Evolutionary conservation across 2,113 vertebrate genomes (phyloP).

Genomic region (Litocranius walleri): DNA sequence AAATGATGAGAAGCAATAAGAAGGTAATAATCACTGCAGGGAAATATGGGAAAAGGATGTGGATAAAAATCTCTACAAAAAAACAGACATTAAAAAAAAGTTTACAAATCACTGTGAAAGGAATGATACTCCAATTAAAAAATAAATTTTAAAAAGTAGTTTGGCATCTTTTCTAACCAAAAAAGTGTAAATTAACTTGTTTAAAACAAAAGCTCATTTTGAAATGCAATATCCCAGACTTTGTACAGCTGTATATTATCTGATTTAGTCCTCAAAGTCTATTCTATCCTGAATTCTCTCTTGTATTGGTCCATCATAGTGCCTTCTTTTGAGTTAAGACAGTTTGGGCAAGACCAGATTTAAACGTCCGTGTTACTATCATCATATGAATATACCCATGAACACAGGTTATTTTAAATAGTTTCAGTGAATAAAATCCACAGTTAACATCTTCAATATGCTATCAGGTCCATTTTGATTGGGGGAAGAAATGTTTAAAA

Average conservation of each 20-base stretch:
- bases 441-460: background rate
- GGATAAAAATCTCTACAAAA: background rate
- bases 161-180: background rate
- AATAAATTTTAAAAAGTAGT: background rate
- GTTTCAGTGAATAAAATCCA: background rate
- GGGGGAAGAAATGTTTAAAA: background rate
- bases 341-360: background rate
- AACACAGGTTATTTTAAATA: background rate
- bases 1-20: background rate
- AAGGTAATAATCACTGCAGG: background rate
- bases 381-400: background rate
- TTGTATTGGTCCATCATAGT: background rate
- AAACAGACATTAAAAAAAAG: background rate
- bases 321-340: background rate
- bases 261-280: background rate
- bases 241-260: background rate
- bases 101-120: background rate
- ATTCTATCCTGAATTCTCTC: background rate
- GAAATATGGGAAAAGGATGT: background rate
- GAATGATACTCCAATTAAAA: background rate
- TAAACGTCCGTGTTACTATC: background rate
- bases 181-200: background rate
- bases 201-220: background rate
- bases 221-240: background rate
- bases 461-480: background rate